phyloP scores from a whole-genome alignment of 2,888 invertebrate genomes.

The Pollenia griseotomentosa region DNA sequence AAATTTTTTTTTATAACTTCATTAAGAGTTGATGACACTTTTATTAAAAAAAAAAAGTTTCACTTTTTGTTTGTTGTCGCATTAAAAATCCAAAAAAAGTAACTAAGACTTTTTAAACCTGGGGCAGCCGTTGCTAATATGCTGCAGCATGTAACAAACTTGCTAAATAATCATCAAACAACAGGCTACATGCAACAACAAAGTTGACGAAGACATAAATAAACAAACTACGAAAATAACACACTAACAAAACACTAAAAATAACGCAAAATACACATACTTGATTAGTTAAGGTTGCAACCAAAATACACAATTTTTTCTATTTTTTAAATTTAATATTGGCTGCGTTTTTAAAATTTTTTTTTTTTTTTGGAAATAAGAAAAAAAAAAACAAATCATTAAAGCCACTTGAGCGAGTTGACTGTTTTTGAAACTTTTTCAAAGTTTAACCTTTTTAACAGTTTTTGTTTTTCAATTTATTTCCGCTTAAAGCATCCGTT shows the following conservation, averaged over 20 bases:
- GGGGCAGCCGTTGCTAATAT: slow-evolving; percentile 61
- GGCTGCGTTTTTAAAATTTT: not conserved
- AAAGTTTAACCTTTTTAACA: slow-evolving; percentile 43
- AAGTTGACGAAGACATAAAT: not conserved
- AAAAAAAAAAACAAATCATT: slow-evolving; percentile 3
- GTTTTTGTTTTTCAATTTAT: slow-evolving; percentile 45
- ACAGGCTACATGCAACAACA: slow-evolving; percentile 61
- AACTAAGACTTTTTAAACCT: slow-evolving; percentile 49
- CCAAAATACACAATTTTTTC: slow-evolving; percentile 28
- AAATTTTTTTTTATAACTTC: slow-evolving; percentile 18
- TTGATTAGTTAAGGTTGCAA: slow-evolving; percentile 65
- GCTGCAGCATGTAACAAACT: slow-evolving; percentile 67
- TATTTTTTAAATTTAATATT: slow-evolving; percentile 2
- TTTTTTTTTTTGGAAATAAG: slow-evolving; percentile 1
- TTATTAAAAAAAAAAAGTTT: slow-evolving; percentile 61
- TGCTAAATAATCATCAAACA: slow-evolving; percentile 69
- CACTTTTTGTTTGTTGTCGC: slow-evolving; percentile 73
- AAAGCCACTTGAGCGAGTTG: slow-evolving; percentile 6
- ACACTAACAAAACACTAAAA: slow-evolving; percentile 27
- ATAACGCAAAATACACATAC: slow-evolving; percentile 48
- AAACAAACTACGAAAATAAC: slow-evolving; percentile 24
- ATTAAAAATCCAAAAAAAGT: slow-evolving; percentile 57
- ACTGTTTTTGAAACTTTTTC: slow-evolving; percentile 10
- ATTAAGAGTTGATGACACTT: slow-evolving; percentile 28
- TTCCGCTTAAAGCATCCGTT: slow-evolving; percentile 80